phyloP scores from a whole-genome alignment of 2,797 vertebrate species.

The Spinibarbus caldwelli region DNA sequence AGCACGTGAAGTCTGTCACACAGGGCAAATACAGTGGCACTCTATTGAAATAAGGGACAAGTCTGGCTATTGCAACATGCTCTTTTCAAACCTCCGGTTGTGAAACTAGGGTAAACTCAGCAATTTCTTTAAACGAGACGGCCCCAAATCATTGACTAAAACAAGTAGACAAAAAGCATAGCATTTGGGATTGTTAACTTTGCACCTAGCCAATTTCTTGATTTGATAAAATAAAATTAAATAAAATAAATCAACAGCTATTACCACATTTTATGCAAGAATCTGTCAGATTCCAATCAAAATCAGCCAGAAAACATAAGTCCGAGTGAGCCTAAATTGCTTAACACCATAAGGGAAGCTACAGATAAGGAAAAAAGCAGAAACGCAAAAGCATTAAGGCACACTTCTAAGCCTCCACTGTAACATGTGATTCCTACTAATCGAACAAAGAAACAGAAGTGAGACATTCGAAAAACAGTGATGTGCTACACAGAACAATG shows the following conservation, averaged over 20 bases:
- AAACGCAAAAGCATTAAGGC: constrained; percentile 45
- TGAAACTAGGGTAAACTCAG: constrained; percentile 58
- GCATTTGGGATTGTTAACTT: background rate
- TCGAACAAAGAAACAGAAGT: constrained; percentile 55
- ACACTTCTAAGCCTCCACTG: constrained; percentile 33
- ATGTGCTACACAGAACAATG: constrained; percentile 20
- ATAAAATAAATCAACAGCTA: background rate
- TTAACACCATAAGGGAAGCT: constrained; percentile 27
- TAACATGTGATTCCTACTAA: constrained; percentile 53
- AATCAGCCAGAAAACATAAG: background rate
- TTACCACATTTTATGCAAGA: constrained; percentile 1
- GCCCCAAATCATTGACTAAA: background rate
- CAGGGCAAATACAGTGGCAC: constrained; percentile 30
- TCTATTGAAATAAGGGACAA: constrained; percentile 59
- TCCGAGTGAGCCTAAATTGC: background rate
- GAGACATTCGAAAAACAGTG: constrained; percentile 45
- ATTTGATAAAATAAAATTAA: background rate
- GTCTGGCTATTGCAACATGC: constrained; percentile 54
- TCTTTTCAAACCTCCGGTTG: constrained; percentile 52
- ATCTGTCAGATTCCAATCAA: background rate
- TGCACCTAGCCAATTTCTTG: background rate
- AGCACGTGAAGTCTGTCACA: background rate
- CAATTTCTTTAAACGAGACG: constrained; percentile 18
- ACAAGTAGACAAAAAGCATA: background rate
- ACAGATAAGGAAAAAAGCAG: constrained; percentile 27